Evolutionary conservation across 2,113 vertebrate genomes (phyloP).

Genomic region (Chauna torquata): DNA sequence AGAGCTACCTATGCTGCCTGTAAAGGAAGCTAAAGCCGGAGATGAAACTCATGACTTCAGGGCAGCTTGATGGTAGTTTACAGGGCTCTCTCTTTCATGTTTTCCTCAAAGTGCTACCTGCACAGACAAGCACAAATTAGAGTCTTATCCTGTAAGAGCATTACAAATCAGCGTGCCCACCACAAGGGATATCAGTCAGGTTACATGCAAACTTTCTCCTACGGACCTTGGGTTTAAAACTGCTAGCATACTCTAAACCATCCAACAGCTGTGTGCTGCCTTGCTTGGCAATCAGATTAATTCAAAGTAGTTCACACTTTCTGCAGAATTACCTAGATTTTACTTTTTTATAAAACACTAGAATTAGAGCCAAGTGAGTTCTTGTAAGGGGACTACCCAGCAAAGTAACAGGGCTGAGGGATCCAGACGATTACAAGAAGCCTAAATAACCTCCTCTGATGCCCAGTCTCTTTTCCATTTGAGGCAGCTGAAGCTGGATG

Average conservation of each 20-base stretch:
- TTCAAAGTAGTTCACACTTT: background rate
- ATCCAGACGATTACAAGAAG: background rate
- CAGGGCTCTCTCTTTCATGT: background rate
- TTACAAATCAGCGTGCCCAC: background rate
- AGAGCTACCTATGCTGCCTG: background rate
- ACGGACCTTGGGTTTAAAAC: background rate
- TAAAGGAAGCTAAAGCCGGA: background rate
- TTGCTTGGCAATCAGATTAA: background rate
- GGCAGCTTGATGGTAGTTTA: background rate
- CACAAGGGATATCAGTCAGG: background rate
- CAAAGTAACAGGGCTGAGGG: background rate
- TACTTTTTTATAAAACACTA: background rate
- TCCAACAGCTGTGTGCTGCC: background rate
- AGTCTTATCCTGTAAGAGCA: background rate
- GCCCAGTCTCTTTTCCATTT: background rate
- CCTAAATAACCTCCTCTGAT: background rate
- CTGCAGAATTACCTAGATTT: background rate
- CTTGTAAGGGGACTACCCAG: background rate
- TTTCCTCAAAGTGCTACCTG: background rate
- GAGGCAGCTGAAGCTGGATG: constrained; percentile 27
- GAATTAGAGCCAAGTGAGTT: background rate
- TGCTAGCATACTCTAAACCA: background rate
- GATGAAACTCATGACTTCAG: background rate
- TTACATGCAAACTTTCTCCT: background rate
- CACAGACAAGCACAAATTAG: background rate